Percentiles rank a stretch among this genome's conserved stretches.
phyloP scores from a whole-genome alignment of 2,888 invertebrate genomes.

The Ecliptopera silaceata region DNA sequence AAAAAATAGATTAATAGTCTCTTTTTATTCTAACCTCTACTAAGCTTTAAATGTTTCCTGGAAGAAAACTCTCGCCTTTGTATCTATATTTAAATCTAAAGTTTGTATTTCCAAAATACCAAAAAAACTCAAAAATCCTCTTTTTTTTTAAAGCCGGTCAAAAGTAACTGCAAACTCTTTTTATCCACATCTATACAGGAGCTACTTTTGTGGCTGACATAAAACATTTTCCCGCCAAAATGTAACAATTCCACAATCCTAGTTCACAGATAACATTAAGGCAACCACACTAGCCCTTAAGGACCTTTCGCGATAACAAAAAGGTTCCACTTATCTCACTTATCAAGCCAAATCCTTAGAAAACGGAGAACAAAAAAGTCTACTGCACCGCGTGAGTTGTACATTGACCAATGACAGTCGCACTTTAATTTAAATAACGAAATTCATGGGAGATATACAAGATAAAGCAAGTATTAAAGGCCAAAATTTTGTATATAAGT shows the following conservation, averaged over 20 bases:
- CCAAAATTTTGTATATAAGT: too few relatives aligned
- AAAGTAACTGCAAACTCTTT: background rate
- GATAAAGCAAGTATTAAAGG: too few relatives aligned
- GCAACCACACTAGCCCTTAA: slow-evolving; percentile 15
- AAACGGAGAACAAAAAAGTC: slow-evolving; percentile 20
- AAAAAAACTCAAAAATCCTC: too few relatives aligned
- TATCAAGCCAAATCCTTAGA: slow-evolving; percentile 25
- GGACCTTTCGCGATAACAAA: slow-evolving; percentile 25
- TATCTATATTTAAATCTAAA: too few relatives aligned
- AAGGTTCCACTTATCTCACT: slow-evolving; percentile 29
- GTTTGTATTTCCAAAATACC: too few relatives aligned
- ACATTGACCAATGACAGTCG: slow-evolving; percentile 1
- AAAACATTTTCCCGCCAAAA: slow-evolving; percentile 10
- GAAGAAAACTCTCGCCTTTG: too few relatives aligned
- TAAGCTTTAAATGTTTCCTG: too few relatives aligned
- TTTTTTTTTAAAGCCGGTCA: too few relatives aligned
- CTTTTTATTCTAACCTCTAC: too few relatives aligned
- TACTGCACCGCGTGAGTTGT: background rate
- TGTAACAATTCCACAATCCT: slow-evolving; percentile 14
- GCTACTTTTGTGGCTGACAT: background rate
- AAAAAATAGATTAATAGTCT: too few relatives aligned
- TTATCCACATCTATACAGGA: background rate
- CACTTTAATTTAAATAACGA: background rate
- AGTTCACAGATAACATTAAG: slow-evolving; percentile 18
- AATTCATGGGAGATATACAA: too few relatives aligned